Evolutionary conservation across 2,888 invertebrate species (phyloP).

Genomic region (Myopa tessellatipennis): DNA sequence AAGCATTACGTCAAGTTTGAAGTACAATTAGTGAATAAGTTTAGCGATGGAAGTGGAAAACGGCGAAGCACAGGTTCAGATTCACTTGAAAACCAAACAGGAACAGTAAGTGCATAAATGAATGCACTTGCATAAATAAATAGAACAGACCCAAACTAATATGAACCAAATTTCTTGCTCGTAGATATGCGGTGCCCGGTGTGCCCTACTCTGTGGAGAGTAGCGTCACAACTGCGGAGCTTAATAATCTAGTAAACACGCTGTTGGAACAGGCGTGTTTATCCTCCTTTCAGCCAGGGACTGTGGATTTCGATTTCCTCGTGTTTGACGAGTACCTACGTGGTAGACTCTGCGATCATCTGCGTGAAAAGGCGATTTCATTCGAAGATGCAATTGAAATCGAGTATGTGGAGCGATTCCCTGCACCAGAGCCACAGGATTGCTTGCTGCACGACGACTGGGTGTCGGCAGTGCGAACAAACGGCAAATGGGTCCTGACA

Average conservation of each 20-base stretch:
- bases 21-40: constrained; percentile 15
- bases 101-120: constrained; percentile 73
- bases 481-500: constrained; percentile 83
- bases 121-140: neutral
- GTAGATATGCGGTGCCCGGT: constrained; percentile 88
- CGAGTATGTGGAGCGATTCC: constrained; percentile 91
- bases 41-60: constrained; percentile 62
- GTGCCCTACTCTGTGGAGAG: constrained; percentile 85
- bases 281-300: constrained; percentile 36
- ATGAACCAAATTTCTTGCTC: neutral
- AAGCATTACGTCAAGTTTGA: neutral
- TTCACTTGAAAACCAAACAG: constrained; percentile 84
- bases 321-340: constrained; percentile 84
- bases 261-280: constrained; percentile 69
- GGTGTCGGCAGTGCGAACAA: constrained; percentile 88
- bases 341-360: constrained; percentile 75
- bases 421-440: constrained; percentile 92
- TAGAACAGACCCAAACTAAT: neutral
- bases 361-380: constrained; percentile 80
- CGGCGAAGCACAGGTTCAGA: constrained; percentile 77
- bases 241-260: constrained; percentile 84
- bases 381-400: constrained; percentile 88
- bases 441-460: constrained; percentile 96
- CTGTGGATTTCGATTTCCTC: constrained; percentile 85
- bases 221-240: constrained; percentile 75